Percentiles rank a stretch among this genome's conserved stretches.
These are phyloP conservation scores for Dasysyrphus tricinctus DNA, from an alignment of 2,888 invertebrate genomes.

Conservation along the genomic window DNA sequence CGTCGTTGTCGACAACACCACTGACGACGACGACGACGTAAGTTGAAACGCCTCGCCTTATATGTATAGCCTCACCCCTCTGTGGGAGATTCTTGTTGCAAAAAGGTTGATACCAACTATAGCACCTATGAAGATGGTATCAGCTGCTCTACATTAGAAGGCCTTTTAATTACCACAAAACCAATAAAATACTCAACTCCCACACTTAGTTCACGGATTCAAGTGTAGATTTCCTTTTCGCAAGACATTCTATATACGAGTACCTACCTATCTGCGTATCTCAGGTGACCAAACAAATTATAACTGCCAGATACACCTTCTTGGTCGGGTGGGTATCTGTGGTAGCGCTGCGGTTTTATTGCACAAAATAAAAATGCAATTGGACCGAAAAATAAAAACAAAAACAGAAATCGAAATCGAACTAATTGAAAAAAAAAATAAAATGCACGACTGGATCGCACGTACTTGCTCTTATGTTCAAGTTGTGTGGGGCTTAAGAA, in stretches of 20 bases:
- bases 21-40: constrained; percentile 13
- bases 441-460: too few relatives aligned
- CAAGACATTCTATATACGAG: background rate
- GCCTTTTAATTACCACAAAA: constrained; percentile 60
- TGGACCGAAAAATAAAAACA: constrained; percentile 31
- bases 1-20: background rate
- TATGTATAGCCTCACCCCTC: background rate
- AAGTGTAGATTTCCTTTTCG: constrained; percentile 27
- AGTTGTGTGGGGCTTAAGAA: too few relatives aligned
- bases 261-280: background rate
- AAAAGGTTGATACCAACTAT: background rate
- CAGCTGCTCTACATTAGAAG: constrained; percentile 53
- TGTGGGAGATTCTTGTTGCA: constrained; percentile 32
- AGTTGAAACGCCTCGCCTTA: constrained; percentile 46
- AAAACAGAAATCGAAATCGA: constrained; percentile 28
- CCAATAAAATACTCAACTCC: constrained; percentile 31
- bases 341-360: constrained; percentile 47
- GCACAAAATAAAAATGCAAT: constrained; percentile 44
- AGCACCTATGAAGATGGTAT: constrained; percentile 45
- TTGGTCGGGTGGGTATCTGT: constrained; percentile 57
- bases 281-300: constrained; percentile 34
- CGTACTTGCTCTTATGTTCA: too few relatives aligned
- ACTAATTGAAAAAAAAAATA: constrained; percentile 46
- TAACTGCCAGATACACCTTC: constrained; percentile 21
- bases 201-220: constrained; percentile 45